phyloP scores from a whole-genome alignment of 2,888 invertebrate genomes.

The Dimorphilus gyrociliatus region DNA sequence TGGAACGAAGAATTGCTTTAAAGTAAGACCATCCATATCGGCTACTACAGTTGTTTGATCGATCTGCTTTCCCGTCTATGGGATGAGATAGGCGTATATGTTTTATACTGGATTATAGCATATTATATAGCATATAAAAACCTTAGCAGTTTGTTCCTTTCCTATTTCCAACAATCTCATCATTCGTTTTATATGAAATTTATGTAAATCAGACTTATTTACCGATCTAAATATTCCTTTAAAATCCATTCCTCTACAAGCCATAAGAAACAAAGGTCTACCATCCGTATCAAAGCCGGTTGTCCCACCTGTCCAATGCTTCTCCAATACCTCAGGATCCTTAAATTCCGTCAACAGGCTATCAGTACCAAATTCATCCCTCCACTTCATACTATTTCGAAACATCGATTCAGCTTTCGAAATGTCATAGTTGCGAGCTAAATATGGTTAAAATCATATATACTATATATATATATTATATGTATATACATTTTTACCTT shows the following conservation, averaged over 20 bases:
- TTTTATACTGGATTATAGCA: too few species aligned
- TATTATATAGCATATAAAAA: too few species aligned
- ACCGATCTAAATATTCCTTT: constrained; percentile 16
- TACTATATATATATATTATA: too few species aligned
- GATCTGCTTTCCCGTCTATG: too few species aligned
- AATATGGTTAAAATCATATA: too few species aligned
- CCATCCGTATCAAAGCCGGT: constrained; percentile 67
- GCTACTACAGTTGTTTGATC: too few species aligned
- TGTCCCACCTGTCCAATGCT: constrained; percentile 60
- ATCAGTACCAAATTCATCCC: constrained; percentile 13
- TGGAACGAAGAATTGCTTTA: too few species aligned
- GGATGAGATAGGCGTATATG: too few species aligned
- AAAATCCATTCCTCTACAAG: constrained; percentile 62
- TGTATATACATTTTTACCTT: too few species aligned
- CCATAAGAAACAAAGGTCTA: constrained; percentile 58
- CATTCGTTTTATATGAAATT: constrained; percentile 38
- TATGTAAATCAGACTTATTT: not conserved
- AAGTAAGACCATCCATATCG: too few species aligned
- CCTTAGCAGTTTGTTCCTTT: too few species aligned
- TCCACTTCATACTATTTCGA: constrained; percentile 10
- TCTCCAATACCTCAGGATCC: constrained; percentile 41
- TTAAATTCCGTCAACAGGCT: constrained; percentile 15
- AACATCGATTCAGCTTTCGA: constrained; percentile 10
- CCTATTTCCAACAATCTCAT: too few species aligned
- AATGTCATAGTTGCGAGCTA: constrained; percentile 9